Conservation (phyloP, 2,113 vertebrate species). For the Albula glossodonta region DNA sequence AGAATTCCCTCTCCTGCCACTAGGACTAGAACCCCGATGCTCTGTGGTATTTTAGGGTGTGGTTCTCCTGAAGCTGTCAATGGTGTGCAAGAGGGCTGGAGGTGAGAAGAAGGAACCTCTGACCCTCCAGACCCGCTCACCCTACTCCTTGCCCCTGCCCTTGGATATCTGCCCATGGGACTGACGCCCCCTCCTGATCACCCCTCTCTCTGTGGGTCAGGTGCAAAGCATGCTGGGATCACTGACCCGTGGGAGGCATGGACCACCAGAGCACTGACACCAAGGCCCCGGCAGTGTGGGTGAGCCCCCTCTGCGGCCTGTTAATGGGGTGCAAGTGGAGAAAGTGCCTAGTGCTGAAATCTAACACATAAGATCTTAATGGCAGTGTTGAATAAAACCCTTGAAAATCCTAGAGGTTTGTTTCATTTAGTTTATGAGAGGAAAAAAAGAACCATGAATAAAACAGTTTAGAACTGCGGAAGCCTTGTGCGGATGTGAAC, state of each 20-base stretch:
- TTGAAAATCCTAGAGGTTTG: not conserved
- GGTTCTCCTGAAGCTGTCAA: too few species aligned
- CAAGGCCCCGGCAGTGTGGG: not conserved
- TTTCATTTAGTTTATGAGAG: not conserved
- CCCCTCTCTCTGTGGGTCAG: too few species aligned
- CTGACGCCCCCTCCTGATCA: too few species aligned
- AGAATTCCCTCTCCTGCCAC: slow-evolving; percentile 12
- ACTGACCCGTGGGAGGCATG: too few species aligned
- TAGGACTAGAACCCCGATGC: not conserved
- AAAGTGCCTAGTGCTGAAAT: not conserved
- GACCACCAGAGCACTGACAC: not conserved
- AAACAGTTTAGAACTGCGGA: not conserved
- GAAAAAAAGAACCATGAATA: not conserved
- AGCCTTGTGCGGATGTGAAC: not conserved
- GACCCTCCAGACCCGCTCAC: too few species aligned
- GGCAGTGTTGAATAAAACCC: not conserved
- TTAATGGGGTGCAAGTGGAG: too few species aligned
- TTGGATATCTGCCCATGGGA: too few species aligned
- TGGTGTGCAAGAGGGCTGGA: too few species aligned
- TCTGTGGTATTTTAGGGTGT: too few species aligned
- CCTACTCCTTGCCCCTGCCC: too few species aligned
- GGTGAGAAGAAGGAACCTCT: too few species aligned
- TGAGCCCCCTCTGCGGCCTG: not conserved
- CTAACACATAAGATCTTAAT: not conserved
- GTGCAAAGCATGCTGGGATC: too few species aligned